Evolutionary conservation across 2,888 invertebrate species (phyloP).

Genomic region (Proisotoma minuta): DNA sequence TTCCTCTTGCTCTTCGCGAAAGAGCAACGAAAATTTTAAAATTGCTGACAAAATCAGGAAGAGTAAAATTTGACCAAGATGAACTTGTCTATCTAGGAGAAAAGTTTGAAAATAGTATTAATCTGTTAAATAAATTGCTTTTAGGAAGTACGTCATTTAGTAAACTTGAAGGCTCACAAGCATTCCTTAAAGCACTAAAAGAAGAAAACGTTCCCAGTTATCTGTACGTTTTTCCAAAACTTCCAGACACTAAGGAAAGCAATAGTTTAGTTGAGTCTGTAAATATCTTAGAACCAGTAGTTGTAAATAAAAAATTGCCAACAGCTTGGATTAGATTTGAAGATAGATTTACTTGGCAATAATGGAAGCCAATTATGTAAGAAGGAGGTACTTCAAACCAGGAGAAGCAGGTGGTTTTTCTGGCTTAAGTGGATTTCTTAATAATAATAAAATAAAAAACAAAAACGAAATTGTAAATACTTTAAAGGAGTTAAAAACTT

Average conservation of each 20-base stretch:
- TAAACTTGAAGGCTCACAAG: not conserved
- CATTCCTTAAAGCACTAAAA: not conserved
- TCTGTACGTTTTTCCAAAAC: not conserved
- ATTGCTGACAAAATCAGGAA: not conserved
- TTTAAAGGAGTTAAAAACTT: slow-evolving; percentile 3
- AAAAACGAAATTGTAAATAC: not conserved
- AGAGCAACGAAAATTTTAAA: not conserved
- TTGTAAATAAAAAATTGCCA: not conserved
- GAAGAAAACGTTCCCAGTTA: not conserved
- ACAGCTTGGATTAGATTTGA: not conserved
- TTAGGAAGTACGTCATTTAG: not conserved
- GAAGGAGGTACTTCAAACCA: not conserved
- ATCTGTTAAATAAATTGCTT: not conserved
- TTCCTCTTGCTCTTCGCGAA: not conserved
- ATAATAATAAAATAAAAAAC: not conserved
- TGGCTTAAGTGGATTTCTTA: not conserved
- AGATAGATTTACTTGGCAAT: not conserved
- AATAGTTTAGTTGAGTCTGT: not conserved
- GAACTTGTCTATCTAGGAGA: not conserved
- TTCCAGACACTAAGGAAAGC: not conserved
- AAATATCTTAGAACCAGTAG: not conserved
- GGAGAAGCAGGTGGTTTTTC: not conserved
- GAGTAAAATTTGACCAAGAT: no score
- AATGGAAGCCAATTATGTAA: slow-evolving; percentile 1
- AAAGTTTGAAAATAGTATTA: not conserved